These are phyloP conservation scores for Dicranocentrus wangi DNA, from an alignment of 2,888 invertebrate genomes.

Conservation along the genomic window DNA sequence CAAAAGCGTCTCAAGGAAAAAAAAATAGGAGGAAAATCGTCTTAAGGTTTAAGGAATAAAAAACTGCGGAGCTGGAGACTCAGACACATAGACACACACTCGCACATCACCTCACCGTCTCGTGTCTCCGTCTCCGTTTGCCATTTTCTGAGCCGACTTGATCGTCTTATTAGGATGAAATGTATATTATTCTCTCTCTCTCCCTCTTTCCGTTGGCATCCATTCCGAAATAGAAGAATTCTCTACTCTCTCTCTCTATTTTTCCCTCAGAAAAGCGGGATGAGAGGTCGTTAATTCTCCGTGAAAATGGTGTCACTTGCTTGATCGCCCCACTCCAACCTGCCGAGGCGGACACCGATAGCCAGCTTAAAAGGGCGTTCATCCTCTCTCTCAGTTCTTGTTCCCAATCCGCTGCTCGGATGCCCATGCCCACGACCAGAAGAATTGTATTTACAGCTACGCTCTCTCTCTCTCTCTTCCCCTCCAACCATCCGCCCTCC, in stretches of 20 bases:
- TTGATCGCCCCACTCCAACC: slow-evolving; percentile 25
- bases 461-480: not conserved
- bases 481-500: not conserved
- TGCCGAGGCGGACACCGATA: no score
- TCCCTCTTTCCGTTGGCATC: not conserved
- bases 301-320: slow-evolving; percentile 34
- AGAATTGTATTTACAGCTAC: no score
- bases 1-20: no score
- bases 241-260: not conserved
- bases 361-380: no score
- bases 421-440: no score
- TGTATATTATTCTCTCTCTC: slow-evolving; percentile 3
- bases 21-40: not conserved
- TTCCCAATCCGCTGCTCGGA: no score
- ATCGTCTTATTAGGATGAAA: no score
- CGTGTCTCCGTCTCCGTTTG: no score
- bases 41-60: not conserved
- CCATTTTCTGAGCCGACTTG: not conserved
- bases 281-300: slow-evolving; percentile 26
- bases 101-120: no score
- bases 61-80: no score
- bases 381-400: not conserved
- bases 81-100: no score
- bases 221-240: no score
- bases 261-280: not conserved